phyloP scores from a whole-genome alignment of 1,140 invertebrate genomes.

The Galendromus occidentalis region DNA sequence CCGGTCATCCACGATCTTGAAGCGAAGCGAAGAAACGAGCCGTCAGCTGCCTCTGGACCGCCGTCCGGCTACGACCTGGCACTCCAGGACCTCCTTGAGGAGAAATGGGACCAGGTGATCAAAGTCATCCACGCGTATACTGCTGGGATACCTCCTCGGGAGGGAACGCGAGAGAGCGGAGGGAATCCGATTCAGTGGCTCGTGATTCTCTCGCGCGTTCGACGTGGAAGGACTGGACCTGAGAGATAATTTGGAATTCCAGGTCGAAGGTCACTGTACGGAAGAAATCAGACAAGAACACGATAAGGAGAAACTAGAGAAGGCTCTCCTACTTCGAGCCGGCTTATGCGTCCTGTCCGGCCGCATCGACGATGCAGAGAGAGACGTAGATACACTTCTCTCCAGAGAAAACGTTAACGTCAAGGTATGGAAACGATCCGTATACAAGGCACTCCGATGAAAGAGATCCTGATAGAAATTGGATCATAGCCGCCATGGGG shows the following conservation, averaged over 20 bases:
- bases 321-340: background rate
- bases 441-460: no score
- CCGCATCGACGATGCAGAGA: slow-evolving; percentile 42
- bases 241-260: no score
- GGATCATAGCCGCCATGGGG: slow-evolving; percentile 1
- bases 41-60: background rate
- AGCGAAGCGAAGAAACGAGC: background rate
- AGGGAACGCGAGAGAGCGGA: no score
- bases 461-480: no score
- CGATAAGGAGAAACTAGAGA: background rate
- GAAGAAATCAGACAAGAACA: background rate
- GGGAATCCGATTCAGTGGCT: no score
- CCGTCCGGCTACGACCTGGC: slow-evolving; percentile 27
- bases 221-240: slow-evolving; percentile 47
- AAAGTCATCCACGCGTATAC: slow-evolving; percentile 25
- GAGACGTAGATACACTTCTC: slow-evolving; percentile 39
- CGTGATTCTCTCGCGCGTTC: no score
- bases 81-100: slow-evolving; percentile 39
- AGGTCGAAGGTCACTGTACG: background rate
- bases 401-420: slow-evolving; percentile 22
- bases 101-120: slow-evolving; percentile 36
- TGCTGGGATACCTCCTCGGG: no score
- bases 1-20: background rate
- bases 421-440: slow-evolving; percentile 23
- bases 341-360: background rate